A percentile compares a stretch with the other conserved stretches of the same genome.
Evolutionary conservation across 2,888 invertebrate genomes (phyloP).

Genomic region (Pachycephus smyrnensis): DNA sequence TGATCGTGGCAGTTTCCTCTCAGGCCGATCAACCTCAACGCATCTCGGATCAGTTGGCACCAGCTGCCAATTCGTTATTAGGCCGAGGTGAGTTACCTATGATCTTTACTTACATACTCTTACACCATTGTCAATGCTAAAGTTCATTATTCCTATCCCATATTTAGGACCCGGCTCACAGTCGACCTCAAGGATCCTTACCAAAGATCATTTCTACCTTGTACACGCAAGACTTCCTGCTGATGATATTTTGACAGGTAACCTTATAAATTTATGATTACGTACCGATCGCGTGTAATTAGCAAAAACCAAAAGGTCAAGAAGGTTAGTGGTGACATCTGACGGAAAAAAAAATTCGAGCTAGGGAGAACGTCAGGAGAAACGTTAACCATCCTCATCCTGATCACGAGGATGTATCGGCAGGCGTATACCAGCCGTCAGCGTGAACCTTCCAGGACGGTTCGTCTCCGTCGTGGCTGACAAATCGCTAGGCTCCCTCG

Average conservation of each 20-base stretch:
- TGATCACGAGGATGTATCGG: background rate
- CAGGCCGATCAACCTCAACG: background rate
- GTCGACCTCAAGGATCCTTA: no score
- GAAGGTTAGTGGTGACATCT: background rate
- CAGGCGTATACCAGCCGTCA: background rate
- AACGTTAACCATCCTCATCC: background rate
- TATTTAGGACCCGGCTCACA: background rate
- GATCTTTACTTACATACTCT: background rate
- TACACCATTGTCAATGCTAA: background rate
- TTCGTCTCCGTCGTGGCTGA: background rate
- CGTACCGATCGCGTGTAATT: background rate
- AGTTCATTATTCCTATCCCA: background rate
- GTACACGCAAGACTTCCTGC: background rate
- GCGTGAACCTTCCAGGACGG: background rate
- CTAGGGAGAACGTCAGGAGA: background rate
- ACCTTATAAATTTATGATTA: background rate
- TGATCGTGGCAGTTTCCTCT: background rate
- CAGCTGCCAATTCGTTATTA: background rate
- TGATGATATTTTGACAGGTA: background rate
- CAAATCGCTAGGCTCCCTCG: background rate
- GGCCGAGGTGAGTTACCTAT: background rate
- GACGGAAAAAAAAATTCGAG: background rate
- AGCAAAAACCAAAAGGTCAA: background rate
- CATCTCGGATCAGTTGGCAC: background rate
- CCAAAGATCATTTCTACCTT: background rate